Conservation (phyloP, 2,113 vertebrate genomes). For the Probosciger aterrimus region DNA sequence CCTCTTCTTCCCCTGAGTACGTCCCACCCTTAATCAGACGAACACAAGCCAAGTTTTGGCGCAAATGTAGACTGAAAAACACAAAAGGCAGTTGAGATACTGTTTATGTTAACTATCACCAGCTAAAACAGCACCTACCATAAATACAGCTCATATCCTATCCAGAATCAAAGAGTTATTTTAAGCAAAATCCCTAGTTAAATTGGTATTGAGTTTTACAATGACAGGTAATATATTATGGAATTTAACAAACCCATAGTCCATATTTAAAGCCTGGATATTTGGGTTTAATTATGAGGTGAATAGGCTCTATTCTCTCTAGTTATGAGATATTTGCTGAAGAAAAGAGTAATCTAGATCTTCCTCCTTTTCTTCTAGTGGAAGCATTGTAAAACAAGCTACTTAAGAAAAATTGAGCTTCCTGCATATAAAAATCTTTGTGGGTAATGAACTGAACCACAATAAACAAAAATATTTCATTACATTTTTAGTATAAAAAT, state of each 20-base stretch:
- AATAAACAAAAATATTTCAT: slow-evolving; percentile 3
- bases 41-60: not conserved
- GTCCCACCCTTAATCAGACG: not conserved
- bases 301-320: not conserved
- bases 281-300: not conserved
- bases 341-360: not conserved
- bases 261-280: not conserved
- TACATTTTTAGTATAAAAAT: not conserved
- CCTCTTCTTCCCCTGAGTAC: not conserved
- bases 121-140: not conserved
- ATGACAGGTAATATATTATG: not conserved
- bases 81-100: not conserved
- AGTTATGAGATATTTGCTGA: not conserved
- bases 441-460: slow-evolving; percentile 38
- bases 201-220: not conserved
- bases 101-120: not conserved
- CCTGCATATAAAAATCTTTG: slow-evolving; percentile 13
- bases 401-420: not conserved
- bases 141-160: not conserved
- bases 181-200: not conserved
- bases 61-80: not conserved
- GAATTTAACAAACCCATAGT: not conserved
- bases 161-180: not conserved
- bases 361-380: not conserved
- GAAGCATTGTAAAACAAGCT: not conserved